A percentile compares a stretch with the other conserved stretches of the same genome.
Conservation (phyloP, 2,888 invertebrate genomes). For the Schizaphis graminum region DNA sequence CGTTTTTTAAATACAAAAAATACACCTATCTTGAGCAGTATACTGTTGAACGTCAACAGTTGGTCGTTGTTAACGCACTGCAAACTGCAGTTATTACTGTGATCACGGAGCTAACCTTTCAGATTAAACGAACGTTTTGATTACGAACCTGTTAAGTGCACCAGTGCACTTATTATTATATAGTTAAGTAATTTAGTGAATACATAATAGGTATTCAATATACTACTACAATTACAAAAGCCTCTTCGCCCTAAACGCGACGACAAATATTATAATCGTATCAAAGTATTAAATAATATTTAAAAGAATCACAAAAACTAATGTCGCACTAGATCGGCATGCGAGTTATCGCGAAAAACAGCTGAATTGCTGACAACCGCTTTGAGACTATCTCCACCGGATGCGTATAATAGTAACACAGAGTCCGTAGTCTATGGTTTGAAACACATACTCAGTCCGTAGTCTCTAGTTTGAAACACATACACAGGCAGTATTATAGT, state of each 20-base stretch:
- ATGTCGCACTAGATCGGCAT: neutral
- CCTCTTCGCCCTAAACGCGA: neutral
- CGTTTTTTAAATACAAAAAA: neutral
- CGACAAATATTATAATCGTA: neutral
- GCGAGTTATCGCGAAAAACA: neutral
- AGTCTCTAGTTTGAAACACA: neutral
- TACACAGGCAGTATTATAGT: neutral
- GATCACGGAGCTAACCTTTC: neutral
- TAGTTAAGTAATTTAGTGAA: neutral
- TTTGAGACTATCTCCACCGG: neutral
- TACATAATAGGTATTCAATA: neutral
- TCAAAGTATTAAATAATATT: neutral
- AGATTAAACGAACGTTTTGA: neutral
- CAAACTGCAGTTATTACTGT: neutral
- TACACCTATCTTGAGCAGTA: neutral
- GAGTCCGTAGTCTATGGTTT: neutral
- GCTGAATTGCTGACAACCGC: neutral
- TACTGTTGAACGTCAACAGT: conserved; percentile 41
- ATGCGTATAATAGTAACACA: neutral
- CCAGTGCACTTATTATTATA: neutral
- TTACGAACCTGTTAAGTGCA: neutral
- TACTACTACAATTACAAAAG: neutral
- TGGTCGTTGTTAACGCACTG: neutral
- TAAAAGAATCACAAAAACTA: neutral
- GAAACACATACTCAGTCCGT: neutral